A percentile compares a stretch with the other conserved stretches of the same genome.
phyloP scores from a whole-genome alignment of 2,113 vertebrate genomes.

The Patagioenas fasciata region DNA sequence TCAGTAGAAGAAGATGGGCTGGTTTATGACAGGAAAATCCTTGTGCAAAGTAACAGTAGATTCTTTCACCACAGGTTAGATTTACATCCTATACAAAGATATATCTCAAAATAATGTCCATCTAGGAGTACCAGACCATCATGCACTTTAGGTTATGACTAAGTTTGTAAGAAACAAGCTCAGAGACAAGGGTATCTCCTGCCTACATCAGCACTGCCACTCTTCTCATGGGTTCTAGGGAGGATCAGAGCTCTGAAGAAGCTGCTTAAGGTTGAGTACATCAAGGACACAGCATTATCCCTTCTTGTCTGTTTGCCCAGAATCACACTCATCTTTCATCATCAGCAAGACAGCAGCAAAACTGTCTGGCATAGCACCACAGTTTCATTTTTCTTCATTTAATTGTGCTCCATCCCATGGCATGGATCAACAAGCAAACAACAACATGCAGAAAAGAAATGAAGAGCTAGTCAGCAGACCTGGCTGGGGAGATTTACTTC shows the following conservation, averaged over 20 bases:
- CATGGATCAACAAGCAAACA: slow-evolving; percentile 47
- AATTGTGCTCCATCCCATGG: background rate
- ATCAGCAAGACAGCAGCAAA: slow-evolving; percentile 57
- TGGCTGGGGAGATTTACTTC: slow-evolving; percentile 1
- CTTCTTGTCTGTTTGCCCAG: slow-evolving; percentile 48
- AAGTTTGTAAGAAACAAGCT: background rate
- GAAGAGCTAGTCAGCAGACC: background rate
- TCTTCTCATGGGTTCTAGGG: background rate
- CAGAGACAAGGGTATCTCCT: background rate
- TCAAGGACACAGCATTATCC: slow-evolving; percentile 14
- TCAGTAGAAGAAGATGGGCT: background rate
- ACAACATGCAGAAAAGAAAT: slow-evolving; percentile 12
- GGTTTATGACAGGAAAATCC: background rate
- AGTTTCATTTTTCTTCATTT: slow-evolving; percentile 62
- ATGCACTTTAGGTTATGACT: background rate
- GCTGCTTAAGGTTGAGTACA: background rate
- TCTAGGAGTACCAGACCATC: background rate
- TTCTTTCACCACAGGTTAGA: background rate
- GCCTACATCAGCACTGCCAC: background rate
- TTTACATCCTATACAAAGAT: background rate
- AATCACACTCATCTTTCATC: slow-evolving; percentile 54
- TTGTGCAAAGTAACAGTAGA: background rate
- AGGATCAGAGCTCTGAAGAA: background rate
- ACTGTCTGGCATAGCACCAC: slow-evolving; percentile 18
- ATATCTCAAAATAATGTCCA: background rate